Evolutionary conservation across 2,888 invertebrate genomes (phyloP), one percentile per base, ranked within the genome.

Genomic region (Hyles lineata): DNA sequence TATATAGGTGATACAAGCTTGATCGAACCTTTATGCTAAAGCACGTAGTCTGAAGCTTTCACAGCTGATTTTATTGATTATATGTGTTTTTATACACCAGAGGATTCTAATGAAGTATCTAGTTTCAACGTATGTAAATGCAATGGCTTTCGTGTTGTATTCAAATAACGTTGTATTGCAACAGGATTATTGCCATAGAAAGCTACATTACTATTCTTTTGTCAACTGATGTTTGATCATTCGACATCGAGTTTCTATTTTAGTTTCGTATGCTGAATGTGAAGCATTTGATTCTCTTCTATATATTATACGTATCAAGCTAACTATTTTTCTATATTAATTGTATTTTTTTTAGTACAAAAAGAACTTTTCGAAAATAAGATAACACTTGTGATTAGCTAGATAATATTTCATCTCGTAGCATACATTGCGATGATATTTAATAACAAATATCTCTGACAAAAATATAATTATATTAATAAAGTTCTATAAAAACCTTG

Each of bases 1-100:
- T 67, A 21, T 62, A 11, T 43, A 9, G 35, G 21, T 43, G 19
- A 19, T 8, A 21, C 7, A 11, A 2, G 7, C 21, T 67, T 17
- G 17, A 23, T 50, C 23, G 43, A 17, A 67, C 0, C 11, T 63
- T 63, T 21, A 21, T 43, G 5, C 43, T 50, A 2, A 25, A 50
- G 23, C 23, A 67, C 50, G 67, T 50, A 50, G 5, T 50, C 15
- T 15, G 2, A 15, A 67, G 67, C 67, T 67, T 67, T 67, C 67
- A 67, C 62, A 32, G 21, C 23, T 50, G 50, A 25, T 67, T 50
- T 67, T 67, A 23, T 67, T 50, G 23, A n/a, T 50, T 17, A 50
- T 17, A 17, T 23, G 23, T 43, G 67, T 67, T 67, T 63, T 67
- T 21, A 43, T 67, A 67, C 67, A 23, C 50, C 17, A 23, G 23